phyloP scores from a whole-genome alignment of 2,888 invertebrate genomes.

The Parelbella ahira region DNA sequence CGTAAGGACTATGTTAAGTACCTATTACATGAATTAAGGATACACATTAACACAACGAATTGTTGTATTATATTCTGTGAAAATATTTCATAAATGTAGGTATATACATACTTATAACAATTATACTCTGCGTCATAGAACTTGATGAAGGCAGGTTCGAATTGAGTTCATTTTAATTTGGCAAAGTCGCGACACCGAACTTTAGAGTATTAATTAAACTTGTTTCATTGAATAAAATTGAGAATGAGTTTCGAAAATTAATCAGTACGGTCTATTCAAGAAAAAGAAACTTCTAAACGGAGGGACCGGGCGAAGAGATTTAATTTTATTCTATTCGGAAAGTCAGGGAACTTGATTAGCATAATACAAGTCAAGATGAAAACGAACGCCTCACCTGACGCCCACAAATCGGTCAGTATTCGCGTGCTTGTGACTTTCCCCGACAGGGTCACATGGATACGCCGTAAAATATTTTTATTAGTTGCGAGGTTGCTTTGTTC shows the following conservation, averaged over 20 bases:
- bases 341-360: constrained; percentile 56
- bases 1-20: no score
- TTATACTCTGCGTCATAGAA: constrained; percentile 19
- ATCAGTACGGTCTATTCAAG: constrained; percentile 48
- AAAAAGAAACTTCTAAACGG: constrained; percentile 64
- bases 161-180: constrained; percentile 42
- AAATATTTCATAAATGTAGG: no score
- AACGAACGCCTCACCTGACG: constrained; percentile 48
- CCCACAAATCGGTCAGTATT: constrained; percentile 32
- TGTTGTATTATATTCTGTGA: no score
- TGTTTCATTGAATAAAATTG: constrained; percentile 68
- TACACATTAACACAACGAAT: no score
- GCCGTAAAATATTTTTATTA: not conserved
- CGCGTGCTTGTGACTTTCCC: constrained; percentile 17
- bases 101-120: no score
- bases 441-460: not conserved
- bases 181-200: constrained; percentile 50
- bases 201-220: constrained; percentile 67
- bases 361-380: constrained; percentile 67
- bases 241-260: constrained; percentile 69
- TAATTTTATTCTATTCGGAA: constrained; percentile 65
- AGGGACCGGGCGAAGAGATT: constrained; percentile 56
- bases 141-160: constrained; percentile 27
- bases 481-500: no score
- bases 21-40: no score